phyloP scores from a whole-genome alignment of 1,140 invertebrate genomes.

The Trichomalopsis sarcophagae region DNA sequence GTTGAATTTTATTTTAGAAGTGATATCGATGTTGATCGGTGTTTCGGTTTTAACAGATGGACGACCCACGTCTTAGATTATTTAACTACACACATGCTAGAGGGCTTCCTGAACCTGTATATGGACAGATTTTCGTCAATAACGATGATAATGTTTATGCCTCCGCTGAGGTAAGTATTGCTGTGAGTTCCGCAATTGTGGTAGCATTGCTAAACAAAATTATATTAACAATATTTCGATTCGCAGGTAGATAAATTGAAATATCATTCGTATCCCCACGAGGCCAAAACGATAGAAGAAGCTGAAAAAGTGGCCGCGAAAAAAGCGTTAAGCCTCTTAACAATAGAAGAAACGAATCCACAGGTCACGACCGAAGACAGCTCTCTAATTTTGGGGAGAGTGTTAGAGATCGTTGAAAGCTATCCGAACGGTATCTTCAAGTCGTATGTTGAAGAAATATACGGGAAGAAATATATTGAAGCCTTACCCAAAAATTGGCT shows the following conservation, averaged over 20 bases:
- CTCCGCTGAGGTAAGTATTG: slow-evolving; percentile 62
- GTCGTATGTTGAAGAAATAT: slow-evolving; percentile 64
- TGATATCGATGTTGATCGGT: background rate
- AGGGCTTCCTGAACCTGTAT: slow-evolving; percentile 56
- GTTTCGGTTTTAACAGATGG: slow-evolving; percentile 2
- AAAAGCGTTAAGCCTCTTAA: slow-evolving; percentile 70
- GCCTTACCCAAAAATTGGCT: slow-evolving; percentile 76
- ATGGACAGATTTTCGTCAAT: slow-evolving; percentile 54
- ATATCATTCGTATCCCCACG: slow-evolving; percentile 77
- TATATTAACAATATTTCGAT: slow-evolving; percentile 39
- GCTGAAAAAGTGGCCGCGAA: slow-evolving; percentile 76
- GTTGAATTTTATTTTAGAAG: background rate
- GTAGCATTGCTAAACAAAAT: background rate
- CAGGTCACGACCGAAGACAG: slow-evolving; percentile 59
- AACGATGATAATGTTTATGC: slow-evolving; percentile 53
- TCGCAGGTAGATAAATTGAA: slow-evolving; percentile 71
- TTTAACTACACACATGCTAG: slow-evolving; percentile 29
- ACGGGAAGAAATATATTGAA: slow-evolving; percentile 74
- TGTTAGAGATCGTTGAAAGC: slow-evolving; percentile 73
- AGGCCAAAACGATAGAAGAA: slow-evolving; percentile 73
- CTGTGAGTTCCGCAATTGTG: background rate
- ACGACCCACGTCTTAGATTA: slow-evolving; percentile 58
- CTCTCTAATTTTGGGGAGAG: slow-evolving; percentile 65
- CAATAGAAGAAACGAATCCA: slow-evolving; percentile 64
- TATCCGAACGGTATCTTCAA: slow-evolving; percentile 75